Conservation (phyloP, 1,140 invertebrate genomes). For the Drosophila hydei region DNA sequence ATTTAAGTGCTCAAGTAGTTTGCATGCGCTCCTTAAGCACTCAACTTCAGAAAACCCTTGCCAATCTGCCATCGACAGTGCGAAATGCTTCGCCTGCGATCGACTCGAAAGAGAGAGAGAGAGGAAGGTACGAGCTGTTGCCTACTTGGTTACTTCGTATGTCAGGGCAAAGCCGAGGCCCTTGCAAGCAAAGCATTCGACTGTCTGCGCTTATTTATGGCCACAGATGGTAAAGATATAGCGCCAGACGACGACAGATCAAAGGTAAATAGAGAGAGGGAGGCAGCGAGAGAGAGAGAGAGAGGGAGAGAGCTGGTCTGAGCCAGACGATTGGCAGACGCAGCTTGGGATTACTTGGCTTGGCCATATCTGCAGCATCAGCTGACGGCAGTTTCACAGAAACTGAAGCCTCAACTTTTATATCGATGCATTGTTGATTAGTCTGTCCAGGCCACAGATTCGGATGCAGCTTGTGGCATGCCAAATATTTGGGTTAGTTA, state of each 20-base stretch:
- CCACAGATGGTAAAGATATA: slow-evolving; percentile 78
- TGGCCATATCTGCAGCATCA: slow-evolving; percentile 60
- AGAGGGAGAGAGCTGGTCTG: neutral
- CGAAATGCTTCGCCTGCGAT: slow-evolving; percentile 50
- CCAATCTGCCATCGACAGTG: slow-evolving; percentile 49
- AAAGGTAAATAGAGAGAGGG: too few relatives aligned
- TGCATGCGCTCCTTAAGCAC: slow-evolving; percentile 27
- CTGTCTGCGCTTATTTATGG: slow-evolving; percentile 81
- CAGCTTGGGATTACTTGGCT: slow-evolving; percentile 13
- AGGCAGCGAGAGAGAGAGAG: too few relatives aligned
- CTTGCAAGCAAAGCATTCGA: slow-evolving; percentile 65
- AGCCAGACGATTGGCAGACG: slow-evolving; percentile 26
- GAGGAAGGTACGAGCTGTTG: slow-evolving; percentile 1
- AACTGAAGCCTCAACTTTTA: slow-evolving; percentile 44
- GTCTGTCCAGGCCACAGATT: slow-evolving; percentile 15
- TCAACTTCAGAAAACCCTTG: slow-evolving; percentile 11
- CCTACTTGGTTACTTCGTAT: slow-evolving; percentile 53
- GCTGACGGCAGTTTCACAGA: slow-evolving; percentile 66
- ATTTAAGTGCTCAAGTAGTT: slow-evolving; percentile 17
- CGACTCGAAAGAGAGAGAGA: neutral
- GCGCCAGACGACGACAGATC: slow-evolving; percentile 66
- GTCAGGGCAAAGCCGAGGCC: slow-evolving; percentile 53
- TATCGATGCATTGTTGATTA: slow-evolving; percentile 75
- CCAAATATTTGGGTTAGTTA: slow-evolving; percentile 45
- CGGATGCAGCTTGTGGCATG: slow-evolving; percentile 14